A percentile compares a stretch with the other conserved stretches of the same genome.
phyloP scores from a whole-genome alignment of 2,888 invertebrate species.

The Synergus gifuensis region DNA sequence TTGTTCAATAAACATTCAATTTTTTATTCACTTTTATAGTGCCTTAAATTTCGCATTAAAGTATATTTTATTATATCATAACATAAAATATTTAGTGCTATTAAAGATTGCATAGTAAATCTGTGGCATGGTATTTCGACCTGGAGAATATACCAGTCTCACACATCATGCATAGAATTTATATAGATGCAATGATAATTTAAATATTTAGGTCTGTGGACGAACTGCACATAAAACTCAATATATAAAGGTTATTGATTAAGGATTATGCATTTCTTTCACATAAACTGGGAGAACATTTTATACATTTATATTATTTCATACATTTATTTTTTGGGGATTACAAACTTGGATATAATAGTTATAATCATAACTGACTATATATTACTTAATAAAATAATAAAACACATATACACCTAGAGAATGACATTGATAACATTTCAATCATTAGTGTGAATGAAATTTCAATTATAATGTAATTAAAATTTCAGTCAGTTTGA shows the following conservation, averaged over 20 bases:
- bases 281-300: neutral
- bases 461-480: neutral
- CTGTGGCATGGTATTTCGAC: too few relatives aligned
- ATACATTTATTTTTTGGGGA: too few relatives aligned
- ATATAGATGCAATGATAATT: neutral
- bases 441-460: neutral
- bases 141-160: neutral
- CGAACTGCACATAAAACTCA: too few relatives aligned
- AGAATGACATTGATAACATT: neutral
- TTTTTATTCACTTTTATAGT: neutral
- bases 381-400: neutral
- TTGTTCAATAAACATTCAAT: neutral
- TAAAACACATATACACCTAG: neutral
- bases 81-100: neutral
- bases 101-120: too few relatives aligned
- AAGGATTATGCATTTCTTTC: neutral
- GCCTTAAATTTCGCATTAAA: neutral
- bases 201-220: neutral
- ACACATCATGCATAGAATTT: neutral
- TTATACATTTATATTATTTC: too few relatives aligned
- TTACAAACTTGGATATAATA: too few relatives aligned
- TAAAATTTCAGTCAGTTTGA: neutral
- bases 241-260: neutral
- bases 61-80: neutral
- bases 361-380: too few relatives aligned